phyloP scores from a whole-genome alignment of 2,888 invertebrate species.

The Ctena decussata region DNA sequence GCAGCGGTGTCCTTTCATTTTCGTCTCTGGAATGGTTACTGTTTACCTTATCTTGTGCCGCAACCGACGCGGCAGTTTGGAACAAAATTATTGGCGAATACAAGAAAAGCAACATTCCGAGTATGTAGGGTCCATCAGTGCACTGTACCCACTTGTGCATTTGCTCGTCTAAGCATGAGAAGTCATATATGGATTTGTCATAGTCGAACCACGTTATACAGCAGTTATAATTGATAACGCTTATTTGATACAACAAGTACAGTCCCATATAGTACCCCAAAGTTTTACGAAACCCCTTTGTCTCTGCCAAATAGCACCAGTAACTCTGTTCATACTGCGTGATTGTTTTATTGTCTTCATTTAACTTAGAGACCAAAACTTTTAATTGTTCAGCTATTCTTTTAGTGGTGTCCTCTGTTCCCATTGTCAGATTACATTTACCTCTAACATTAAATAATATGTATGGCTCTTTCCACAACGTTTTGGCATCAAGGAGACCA shows the following conservation, averaged over 20 bases:
- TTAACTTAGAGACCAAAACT: neutral
- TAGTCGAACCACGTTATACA: neutral
- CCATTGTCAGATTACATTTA: neutral
- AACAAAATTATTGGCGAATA: neutral
- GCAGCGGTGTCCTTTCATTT: neutral
- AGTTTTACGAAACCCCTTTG: constrained; percentile 33
- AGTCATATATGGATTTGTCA: neutral
- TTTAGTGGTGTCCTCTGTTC: neutral
- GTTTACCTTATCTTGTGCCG: neutral
- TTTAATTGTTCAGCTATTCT: neutral
- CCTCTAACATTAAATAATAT: neutral
- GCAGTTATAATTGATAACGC: constrained; percentile 41
- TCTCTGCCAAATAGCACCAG: constrained; percentile 40
- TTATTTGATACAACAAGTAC: constrained; percentile 37
- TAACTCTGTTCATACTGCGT: neutral
- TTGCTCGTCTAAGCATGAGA: neutral
- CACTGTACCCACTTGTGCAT: neutral
- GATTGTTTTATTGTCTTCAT: neutral
- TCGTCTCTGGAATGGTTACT: neutral
- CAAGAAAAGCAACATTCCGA: neutral
- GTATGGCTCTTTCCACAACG: neutral
- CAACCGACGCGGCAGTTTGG: neutral
- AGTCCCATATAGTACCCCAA: constrained; percentile 27
- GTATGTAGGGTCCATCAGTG: neutral
- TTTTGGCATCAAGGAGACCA: constrained; percentile 43